Conservation (phyloP, 2,888 invertebrate genomes). For the Acanthosoma haemorrhoidale region DNA sequence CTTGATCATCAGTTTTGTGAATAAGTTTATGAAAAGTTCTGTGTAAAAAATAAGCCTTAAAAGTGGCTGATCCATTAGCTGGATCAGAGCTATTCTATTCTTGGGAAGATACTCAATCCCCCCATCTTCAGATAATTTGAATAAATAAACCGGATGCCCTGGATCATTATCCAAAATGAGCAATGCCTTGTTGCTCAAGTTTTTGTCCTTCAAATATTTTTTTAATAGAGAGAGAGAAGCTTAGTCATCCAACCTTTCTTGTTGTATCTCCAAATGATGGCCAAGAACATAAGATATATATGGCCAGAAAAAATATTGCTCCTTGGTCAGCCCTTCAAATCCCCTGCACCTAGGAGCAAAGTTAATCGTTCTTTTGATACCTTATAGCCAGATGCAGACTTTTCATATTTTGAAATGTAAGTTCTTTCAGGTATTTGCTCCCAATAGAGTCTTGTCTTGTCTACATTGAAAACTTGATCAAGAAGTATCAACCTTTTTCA, state of each 20-base stretch:
- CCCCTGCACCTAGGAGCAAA: no score
- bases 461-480: not conserved
- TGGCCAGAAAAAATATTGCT: no score
- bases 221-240: not conserved
- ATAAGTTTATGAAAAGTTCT: not conserved
- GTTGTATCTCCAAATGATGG: no score
- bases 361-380: not conserved
- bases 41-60: not conserved
- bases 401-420: not conserved
- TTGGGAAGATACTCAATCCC: not conserved
- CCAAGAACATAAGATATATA: no score
- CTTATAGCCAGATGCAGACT: not conserved
- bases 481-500: not conserved
- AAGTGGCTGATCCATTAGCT: not conserved
- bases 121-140: no score
- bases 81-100: not conserved
- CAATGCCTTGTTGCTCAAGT: not conserved
- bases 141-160: no score
- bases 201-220: not conserved
- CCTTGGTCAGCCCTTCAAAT: no score
- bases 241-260: not conserved
- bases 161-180: no score
- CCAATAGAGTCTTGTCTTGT: not conserved
- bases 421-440: not conserved
- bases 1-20: not conserved